phyloP scores from a whole-genome alignment of 2,888 invertebrate genomes.

The Hyppa rectilinea region DNA sequence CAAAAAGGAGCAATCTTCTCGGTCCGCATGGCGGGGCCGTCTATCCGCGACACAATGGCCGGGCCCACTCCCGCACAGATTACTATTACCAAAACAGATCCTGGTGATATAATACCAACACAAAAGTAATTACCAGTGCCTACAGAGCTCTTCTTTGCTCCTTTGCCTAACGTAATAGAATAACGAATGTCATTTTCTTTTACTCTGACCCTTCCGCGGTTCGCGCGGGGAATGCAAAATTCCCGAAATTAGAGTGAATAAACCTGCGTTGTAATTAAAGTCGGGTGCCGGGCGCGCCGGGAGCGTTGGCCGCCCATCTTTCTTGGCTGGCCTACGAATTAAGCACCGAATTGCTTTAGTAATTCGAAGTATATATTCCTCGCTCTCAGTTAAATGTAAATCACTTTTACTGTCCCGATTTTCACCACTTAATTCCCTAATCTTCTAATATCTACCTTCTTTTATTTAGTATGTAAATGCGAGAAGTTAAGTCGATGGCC shows the following conservation, averaged over 20 bases:
- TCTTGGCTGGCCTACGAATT: conserved; percentile 90
- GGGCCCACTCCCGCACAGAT: conserved; percentile 61
- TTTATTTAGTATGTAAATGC: conserved; percentile 76
- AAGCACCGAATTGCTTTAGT: conserved; percentile 90
- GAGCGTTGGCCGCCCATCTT: conserved; percentile 86
- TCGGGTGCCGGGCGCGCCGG: conserved; percentile 80
- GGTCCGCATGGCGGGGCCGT: conserved; percentile 69
- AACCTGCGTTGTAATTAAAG: conserved; percentile 90
- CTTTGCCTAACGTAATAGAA: conserved; percentile 89
- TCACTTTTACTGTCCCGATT: conserved; percentile 89
- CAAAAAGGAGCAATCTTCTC: conserved; percentile 74
- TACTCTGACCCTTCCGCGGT: conserved; percentile 89
- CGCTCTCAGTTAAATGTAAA: conserved; percentile 88
- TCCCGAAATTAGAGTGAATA: conserved; percentile 90
- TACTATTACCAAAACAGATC: conserved; percentile 75
- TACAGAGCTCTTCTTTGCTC: conserved; percentile 81
- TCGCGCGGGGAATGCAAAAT: conserved; percentile 89
- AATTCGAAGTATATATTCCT: conserved; percentile 90
- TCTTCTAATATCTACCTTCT: conserved; percentile 79
- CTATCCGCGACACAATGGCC: conserved; percentile 60
- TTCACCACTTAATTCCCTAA: conserved; percentile 82
- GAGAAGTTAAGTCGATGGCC: conserved; percentile 64
- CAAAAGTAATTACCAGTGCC: conserved; percentile 86
- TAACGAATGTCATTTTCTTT: conserved; percentile 91
- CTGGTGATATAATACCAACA: conserved; percentile 71